Percentiles rank a stretch among this genome's conserved stretches.
Conservation (phyloP, 2,113 vertebrate species). For the Heptranchias perlo region DNA sequence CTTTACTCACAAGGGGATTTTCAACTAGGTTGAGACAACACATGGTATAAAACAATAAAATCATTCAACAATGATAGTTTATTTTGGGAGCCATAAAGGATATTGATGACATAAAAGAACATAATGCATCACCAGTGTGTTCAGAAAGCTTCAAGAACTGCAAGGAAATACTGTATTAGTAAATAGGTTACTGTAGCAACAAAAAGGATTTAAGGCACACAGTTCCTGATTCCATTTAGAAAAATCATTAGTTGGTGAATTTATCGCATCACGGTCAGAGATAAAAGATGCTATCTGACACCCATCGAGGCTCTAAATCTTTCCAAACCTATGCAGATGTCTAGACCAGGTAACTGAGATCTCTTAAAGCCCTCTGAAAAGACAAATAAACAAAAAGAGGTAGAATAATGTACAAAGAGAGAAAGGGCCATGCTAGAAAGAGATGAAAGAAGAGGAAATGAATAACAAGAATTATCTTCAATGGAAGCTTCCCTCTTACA, state of each 20-base stretch:
- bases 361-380: not conserved
- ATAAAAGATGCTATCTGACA: not conserved
- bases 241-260: not conserved
- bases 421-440: not conserved
- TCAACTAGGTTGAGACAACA: not conserved
- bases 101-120: not conserved
- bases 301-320: not conserved
- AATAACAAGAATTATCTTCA: not conserved
- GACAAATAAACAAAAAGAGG: not conserved
- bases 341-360: not conserved
- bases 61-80: not conserved
- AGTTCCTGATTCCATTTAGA: not conserved
- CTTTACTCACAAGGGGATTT: not conserved
- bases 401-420: not conserved
- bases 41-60: not conserved
- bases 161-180: constrained; percentile 2
- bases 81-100: not conserved
- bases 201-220: not conserved
- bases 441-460: not conserved
- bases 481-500: not conserved
- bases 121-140: not conserved
- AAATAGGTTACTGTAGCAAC: constrained; percentile 21
- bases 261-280: not conserved
- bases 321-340: not conserved
- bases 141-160: not conserved